Percentiles rank a stretch among this genome's conserved stretches.
Evolutionary conservation across 2,113 vertebrate species (phyloP).

Genomic region (Alligator mississippiensis): DNA sequence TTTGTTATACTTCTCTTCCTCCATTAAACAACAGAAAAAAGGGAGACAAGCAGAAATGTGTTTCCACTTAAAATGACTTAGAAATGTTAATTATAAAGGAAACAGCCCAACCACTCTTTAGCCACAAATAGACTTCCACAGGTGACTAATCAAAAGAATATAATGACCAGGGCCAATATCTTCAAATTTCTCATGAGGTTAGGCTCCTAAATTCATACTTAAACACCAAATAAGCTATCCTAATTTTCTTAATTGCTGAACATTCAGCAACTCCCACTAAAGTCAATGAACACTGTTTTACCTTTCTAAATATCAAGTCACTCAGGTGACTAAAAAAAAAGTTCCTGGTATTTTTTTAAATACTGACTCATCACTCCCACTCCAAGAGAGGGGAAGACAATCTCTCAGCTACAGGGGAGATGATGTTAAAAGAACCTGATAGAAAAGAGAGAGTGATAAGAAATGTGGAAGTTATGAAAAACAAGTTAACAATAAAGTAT

Average conservation of each 20-base stretch:
- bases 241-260: background rate
- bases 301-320: background rate
- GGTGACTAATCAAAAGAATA: background rate
- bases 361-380: background rate
- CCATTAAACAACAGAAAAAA: accelerated
- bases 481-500: background rate
- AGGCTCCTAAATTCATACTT: background rate
- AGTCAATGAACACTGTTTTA: background rate
- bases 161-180: no score
- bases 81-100: background rate
- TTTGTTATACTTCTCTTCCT: background rate
- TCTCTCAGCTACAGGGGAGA: background rate
- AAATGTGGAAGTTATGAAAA: background rate
- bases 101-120: background rate
- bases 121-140: background rate
- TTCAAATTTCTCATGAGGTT: background rate
- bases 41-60: background rate
- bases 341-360: background rate
- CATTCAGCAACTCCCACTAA: background rate
- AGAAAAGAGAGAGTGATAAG: background rate
- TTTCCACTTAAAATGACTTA: background rate
- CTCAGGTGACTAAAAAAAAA: background rate
- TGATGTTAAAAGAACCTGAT: background rate
- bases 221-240: background rate
- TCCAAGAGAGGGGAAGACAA: no score